These are phyloP conservation scores for Idaea aversata DNA, from an alignment of 2,888 invertebrate species.

Conservation along the genomic window DNA sequence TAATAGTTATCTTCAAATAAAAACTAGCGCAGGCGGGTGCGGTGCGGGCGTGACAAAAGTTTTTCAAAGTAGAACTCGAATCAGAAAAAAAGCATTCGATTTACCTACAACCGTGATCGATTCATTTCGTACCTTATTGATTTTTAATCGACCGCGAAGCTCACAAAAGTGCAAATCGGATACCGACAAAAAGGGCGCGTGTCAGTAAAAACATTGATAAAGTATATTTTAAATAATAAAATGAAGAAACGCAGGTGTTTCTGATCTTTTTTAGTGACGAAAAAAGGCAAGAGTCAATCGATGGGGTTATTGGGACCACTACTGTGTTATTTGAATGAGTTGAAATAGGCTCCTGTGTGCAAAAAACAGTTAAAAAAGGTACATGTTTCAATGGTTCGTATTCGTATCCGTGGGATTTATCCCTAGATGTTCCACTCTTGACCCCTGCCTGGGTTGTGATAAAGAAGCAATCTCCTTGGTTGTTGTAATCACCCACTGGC, in stretches of 20 bases:
- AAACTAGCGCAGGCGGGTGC: no score
- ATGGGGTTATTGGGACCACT: neutral
- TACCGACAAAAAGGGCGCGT: slow-evolving; percentile 34
- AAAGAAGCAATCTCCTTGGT: no score
- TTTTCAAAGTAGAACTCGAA: neutral
- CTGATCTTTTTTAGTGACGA: slow-evolving; percentile 15
- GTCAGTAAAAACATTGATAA: slow-evolving; percentile 20
- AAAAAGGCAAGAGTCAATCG: neutral
- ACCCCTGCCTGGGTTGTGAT: no score
- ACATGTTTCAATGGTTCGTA: no score
- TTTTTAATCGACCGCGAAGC: slow-evolving; percentile 69
- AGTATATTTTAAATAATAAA: no score
- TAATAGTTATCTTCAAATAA: no score
- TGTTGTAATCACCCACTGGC: no score
- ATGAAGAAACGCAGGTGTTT: slow-evolving; percentile 16
- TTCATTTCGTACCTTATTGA: slow-evolving; percentile 70
- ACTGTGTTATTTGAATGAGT: neutral
- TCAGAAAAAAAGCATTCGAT: slow-evolving; percentile 19
- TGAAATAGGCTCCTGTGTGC: no score
- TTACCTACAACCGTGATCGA: slow-evolving; percentile 73
- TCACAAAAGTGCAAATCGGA: slow-evolving; percentile 42
- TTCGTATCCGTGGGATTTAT: no score
- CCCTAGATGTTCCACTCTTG: no score
- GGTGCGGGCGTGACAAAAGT: neutral
- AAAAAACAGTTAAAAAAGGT: no score